Conservation (phyloP, 2,797 vertebrate species). For the Onychomys leucogaster region DNA sequence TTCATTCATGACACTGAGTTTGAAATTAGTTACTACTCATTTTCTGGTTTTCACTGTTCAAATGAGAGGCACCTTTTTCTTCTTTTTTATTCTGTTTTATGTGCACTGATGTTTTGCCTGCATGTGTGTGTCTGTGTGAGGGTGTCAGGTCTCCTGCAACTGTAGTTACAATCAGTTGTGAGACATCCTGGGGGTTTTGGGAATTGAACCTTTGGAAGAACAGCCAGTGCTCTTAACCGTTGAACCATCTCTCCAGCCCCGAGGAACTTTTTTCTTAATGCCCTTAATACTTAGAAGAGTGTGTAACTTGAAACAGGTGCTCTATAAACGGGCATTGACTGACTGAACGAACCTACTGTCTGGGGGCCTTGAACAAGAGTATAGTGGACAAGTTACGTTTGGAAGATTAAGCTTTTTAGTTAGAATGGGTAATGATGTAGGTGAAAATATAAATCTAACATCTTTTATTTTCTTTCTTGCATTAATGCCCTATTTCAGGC, state of each 20-base stretch:
- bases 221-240: background rate
- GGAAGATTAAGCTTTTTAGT: slow-evolving; percentile 33
- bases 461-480: slow-evolving; percentile 49
- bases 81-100: too few relatives aligned
- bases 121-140: too few relatives aligned
- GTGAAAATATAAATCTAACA: slow-evolving; percentile 29
- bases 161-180: too few relatives aligned
- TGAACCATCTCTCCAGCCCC: background rate
- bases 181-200: background rate
- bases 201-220: background rate
- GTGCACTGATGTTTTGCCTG: too few relatives aligned
- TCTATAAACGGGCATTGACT: background rate
- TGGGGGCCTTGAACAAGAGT: background rate
- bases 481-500: slow-evolving; percentile 87
- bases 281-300: slow-evolving; percentile 17
- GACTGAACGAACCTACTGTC: background rate
- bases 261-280: background rate
- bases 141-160: too few relatives aligned
- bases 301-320: background rate
- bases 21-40: background rate
- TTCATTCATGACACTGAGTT: background rate
- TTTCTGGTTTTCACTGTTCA: slow-evolving; percentile 44
- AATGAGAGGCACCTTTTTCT: background rate
- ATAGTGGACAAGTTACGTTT: background rate
- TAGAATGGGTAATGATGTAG: slow-evolving; percentile 31